phyloP scores from a whole-genome alignment of 2,113 vertebrate species.

The Ophthalmolycus amberensis region DNA sequence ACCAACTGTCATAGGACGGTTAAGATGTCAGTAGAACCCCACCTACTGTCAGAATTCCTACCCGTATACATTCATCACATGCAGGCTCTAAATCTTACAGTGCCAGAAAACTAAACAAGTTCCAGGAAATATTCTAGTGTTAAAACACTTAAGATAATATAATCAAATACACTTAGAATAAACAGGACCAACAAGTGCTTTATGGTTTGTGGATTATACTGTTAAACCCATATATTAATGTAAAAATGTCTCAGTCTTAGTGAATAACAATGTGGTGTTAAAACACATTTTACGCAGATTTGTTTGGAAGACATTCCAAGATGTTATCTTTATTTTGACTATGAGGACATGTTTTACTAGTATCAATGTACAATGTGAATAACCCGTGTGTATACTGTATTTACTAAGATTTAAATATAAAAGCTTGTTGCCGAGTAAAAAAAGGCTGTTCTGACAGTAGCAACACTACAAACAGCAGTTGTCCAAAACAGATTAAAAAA shows the following conservation, averaged over 20 bases:
- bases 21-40: neutral
- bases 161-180: neutral
- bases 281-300: neutral
- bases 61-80: neutral
- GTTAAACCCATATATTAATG: neutral
- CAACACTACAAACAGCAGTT: conserved; percentile 37
- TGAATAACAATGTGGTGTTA: neutral
- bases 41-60: neutral
- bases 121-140: neutral
- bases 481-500: conserved; percentile 33
- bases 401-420: neutral
- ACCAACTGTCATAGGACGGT: neutral
- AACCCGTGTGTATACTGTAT: neutral
- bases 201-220: neutral
- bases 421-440: neutral
- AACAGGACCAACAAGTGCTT: neutral
- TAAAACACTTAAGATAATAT: neutral
- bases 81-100: neutral
- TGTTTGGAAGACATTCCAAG: neutral
- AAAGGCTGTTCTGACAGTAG: conserved; percentile 26
- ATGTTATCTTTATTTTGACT: neutral
- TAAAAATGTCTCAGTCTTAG: neutral
- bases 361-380: neutral
- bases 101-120: neutral
- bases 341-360: neutral